Percentiles rank a stretch among this genome's conserved stretches.
Conservation (phyloP, 2,888 invertebrate species). For the Therioaphis trifolii region DNA sequence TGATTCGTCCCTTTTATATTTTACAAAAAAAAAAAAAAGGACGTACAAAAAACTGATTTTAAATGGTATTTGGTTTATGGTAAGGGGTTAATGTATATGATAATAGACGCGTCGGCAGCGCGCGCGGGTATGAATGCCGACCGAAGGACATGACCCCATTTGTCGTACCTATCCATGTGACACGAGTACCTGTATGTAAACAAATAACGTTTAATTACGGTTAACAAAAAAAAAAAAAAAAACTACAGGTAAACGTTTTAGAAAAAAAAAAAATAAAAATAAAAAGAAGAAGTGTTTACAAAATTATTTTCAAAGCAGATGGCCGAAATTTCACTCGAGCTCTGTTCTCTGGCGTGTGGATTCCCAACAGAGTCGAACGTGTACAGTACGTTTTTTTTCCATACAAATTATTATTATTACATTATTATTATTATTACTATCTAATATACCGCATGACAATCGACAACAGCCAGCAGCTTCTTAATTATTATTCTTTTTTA, state of each 20-base stretch:
- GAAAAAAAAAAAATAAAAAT: too few relatives aligned
- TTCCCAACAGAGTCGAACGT: background rate
- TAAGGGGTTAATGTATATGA: constrained; percentile 13
- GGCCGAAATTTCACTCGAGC: constrained; percentile 7
- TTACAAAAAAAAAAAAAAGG: background rate
- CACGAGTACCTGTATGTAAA: constrained; percentile 8
- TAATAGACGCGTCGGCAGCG: background rate
- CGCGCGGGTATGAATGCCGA: background rate
- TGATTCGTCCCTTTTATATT: background rate
- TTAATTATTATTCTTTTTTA: too few relatives aligned
- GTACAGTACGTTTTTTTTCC: too few relatives aligned
- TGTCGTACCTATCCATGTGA: background rate
- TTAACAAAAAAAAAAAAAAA: background rate
- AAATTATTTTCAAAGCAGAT: constrained; percentile 20
- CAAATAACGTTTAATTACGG: constrained; percentile 48
- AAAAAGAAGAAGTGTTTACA: too few relatives aligned
- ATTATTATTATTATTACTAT: too few relatives aligned
- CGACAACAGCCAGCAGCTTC: too few relatives aligned
- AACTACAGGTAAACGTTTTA: background rate
- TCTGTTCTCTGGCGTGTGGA: background rate
- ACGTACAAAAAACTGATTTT: too few relatives aligned
- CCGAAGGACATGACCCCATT: constrained; percentile 49
- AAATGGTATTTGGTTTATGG: background rate
- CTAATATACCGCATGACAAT: too few relatives aligned
- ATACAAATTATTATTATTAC: too few relatives aligned